phyloP scores from a whole-genome alignment of 2,888 invertebrate species.

The Chrysomela aeneicollis region DNA sequence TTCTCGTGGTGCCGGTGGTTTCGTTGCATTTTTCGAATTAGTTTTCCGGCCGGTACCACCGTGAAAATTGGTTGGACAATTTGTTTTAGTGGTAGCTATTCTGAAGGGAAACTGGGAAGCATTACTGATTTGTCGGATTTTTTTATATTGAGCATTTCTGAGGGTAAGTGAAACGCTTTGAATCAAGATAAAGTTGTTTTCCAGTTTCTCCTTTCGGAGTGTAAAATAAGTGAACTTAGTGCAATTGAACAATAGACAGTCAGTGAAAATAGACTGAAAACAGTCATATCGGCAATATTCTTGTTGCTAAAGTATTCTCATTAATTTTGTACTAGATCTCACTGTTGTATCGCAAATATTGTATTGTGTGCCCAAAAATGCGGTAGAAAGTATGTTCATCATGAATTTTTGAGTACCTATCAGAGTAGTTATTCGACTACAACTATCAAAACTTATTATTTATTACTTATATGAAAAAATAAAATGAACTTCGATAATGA shows the following conservation, averaged over 20 bases:
- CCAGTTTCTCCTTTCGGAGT: neutral
- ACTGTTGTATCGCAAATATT: neutral
- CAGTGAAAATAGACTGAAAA: slow-evolving; percentile 25
- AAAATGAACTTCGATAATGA: neutral
- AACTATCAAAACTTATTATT: too few relatives aligned
- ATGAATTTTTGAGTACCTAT: neutral
- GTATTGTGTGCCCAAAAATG: neutral
- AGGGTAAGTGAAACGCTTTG: neutral
- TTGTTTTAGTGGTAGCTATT: neutral
- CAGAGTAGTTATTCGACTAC: too few relatives aligned
- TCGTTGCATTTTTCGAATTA: too few relatives aligned
- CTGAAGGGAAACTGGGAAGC: neutral
- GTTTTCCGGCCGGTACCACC: too few relatives aligned
- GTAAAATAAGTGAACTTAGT: slow-evolving; percentile 11
- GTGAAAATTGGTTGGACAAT: neutral
- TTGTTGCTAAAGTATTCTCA: slow-evolving; percentile 4
- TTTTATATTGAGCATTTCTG: neutral
- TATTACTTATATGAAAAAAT: neutral
- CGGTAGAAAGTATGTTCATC: neutral
- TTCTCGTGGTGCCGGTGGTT: neutral
- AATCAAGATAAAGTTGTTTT: neutral
- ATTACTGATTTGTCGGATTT: neutral
- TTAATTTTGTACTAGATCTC: slow-evolving; percentile 15
- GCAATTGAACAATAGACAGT: slow-evolving; percentile 26
- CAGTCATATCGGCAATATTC: slow-evolving; percentile 19